phyloP scores from a whole-genome alignment of 2,113 vertebrate species.

The Eonycteris spelaea region DNA sequence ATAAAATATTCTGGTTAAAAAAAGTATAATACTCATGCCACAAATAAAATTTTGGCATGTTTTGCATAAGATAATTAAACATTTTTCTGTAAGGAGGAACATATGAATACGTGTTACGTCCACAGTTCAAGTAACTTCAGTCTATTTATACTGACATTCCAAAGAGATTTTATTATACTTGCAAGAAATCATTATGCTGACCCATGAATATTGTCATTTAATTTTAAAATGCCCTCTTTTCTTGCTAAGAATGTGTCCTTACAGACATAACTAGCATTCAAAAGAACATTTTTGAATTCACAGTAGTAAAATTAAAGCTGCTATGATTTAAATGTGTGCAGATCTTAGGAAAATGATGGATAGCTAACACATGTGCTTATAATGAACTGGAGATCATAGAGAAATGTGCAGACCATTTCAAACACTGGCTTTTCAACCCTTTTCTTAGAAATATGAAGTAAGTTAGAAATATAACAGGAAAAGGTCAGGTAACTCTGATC shows the following conservation, averaged over 20 bases:
- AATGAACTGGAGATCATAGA: constrained; percentile 59
- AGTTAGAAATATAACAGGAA: neutral
- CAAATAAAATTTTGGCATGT: neutral
- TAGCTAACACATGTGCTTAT: constrained; percentile 33
- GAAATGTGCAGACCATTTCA: constrained; percentile 33
- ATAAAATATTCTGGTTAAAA: neutral
- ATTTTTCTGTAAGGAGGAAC: neutral
- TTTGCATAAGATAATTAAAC: neutral
- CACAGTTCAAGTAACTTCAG: neutral
- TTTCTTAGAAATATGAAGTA: neutral
- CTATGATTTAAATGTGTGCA: constrained; percentile 56
- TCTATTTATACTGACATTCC: neutral
- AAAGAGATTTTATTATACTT: constrained; percentile 41
- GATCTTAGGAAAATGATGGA: constrained; percentile 56
- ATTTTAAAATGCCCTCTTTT: constrained; percentile 45
- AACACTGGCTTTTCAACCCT: neutral
- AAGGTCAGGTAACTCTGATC: neutral
- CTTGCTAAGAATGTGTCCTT: neutral
- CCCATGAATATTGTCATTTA: constrained; percentile 59
- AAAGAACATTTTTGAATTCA: constrained; percentile 56
- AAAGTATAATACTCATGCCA: neutral
- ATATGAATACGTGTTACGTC: neutral
- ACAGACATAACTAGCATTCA: constrained; percentile 3
- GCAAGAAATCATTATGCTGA: neutral
- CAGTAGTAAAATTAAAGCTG: constrained; percentile 61